Evolutionary conservation across 2,113 vertebrate species (phyloP), one percentile per base, ranked within the genome.

Genomic region (Calidris pygmaea): DNA sequence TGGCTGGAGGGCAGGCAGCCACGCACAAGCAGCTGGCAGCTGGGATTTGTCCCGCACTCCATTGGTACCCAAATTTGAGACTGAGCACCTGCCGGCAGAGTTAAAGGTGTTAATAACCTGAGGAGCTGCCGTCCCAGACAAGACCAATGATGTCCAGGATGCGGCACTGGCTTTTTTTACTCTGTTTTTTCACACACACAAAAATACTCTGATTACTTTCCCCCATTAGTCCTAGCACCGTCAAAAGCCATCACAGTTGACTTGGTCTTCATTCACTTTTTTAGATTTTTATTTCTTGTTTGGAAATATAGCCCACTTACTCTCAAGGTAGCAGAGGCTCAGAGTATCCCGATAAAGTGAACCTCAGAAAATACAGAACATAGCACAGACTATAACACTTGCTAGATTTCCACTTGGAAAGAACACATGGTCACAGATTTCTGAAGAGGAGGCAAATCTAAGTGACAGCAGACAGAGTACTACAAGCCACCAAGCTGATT

Each of bases 161-260:
- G 9, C 7, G 20, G 43, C 21, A 34, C 7, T 35, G 34, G 7
- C 7, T 17, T 56, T 24, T 32, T 34, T 35, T 2, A 24, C 53
- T 74, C 34, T 67, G 4, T 2, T 45, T 58, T 47, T 63, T 55
- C 47, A 85, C 26, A 39, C 4, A 21, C 14, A 32, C 6, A 39
- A 10, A 71, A 87, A 27, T 34, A n/a, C 10, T 8, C 37, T 8
- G 4, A 24, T 75, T 45, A 8, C 17, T 85, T 75, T 22, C 2
- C 12, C 12, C 12, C 4, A 2, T 16, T 26, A 37, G 11, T 43
- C n/a, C 47, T 58, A 30, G 71, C 13, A 34, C 15, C 0, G 0
- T 26, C 35, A 60, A 81, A 74, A 89, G 32, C 6, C 15, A 4
- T 32, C 32, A 50, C 22, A 5, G 16, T 6, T 32, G 18, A 84